These are phyloP conservation scores for Macquaria ambigua DNA, from an alignment of 2,113 vertebrate species.

Conservation along the genomic window DNA sequence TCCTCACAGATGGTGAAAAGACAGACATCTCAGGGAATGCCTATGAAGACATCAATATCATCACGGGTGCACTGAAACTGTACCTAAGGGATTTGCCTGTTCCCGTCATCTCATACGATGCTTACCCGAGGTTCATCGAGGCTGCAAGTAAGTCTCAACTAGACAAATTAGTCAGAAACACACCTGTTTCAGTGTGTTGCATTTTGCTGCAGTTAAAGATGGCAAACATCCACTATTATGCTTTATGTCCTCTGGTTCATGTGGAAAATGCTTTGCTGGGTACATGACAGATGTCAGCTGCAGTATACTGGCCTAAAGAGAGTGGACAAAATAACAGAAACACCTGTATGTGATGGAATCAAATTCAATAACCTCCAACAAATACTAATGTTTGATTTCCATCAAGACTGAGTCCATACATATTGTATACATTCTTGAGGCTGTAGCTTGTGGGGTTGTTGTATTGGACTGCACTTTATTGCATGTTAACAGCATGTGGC, in stretches of 20 bases:
- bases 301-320: not conserved
- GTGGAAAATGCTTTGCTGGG: constrained; percentile 1
- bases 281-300: not conserved
- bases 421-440: not conserved
- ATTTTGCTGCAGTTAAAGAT: not conserved
- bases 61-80: constrained; percentile 98
- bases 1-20: constrained; percentile 94
- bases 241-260: not conserved
- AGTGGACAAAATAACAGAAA: not conserved
- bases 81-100: constrained; percentile 99
- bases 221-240: not conserved
- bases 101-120: constrained; percentile 96
- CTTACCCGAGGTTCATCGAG: constrained; percentile 98
- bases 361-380: not conserved
- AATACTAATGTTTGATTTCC: too few species aligned
- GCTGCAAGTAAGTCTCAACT: constrained; percentile 91
- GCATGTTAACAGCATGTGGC: not conserved
- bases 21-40: constrained; percentile 98
- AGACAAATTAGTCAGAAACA: constrained; percentile 24
- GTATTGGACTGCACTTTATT: not conserved
- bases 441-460: not conserved
- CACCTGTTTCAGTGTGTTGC: constrained; percentile 11
- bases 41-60: constrained; percentile 99
- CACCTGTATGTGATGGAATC: not conserved
- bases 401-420: not conserved